Evolutionary conservation across 2,113 vertebrate species (phyloP).

Genomic region (Todiramphus saurophagus): DNA sequence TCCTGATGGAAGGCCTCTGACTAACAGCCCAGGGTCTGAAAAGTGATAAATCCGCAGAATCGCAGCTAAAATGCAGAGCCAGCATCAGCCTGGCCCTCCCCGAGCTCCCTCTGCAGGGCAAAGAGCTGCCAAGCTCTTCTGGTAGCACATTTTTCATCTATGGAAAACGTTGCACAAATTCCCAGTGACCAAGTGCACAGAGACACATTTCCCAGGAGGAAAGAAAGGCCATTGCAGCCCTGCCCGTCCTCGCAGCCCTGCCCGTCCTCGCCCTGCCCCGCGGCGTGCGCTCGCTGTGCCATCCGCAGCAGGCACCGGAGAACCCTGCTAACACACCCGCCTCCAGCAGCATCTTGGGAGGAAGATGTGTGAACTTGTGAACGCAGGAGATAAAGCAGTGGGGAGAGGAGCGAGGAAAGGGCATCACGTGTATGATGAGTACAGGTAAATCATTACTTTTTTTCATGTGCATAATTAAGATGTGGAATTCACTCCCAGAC

Average conservation of each 20-base stretch:
- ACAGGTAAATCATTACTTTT: neutral
- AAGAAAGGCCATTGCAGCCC: neutral
- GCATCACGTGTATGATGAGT: neutral
- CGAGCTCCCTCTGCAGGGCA: constrained; percentile 16
- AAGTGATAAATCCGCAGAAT: neutral
- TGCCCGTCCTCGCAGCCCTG: neutral
- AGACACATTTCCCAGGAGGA: neutral
- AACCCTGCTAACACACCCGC: neutral
- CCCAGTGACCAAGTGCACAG: neutral
- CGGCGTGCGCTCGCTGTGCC: fast-evolving
- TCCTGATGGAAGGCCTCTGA: neutral
- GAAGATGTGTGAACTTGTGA: neutral
- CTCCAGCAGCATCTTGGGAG: neutral
- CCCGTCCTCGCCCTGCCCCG: too few relatives aligned
- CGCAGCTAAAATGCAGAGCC: neutral
- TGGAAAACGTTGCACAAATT: neutral
- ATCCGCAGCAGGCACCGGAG: neutral
- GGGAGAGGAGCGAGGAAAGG: neutral
- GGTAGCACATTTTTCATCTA: fast-evolving
- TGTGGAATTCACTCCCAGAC: neutral
- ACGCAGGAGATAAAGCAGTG: fast-evolving
- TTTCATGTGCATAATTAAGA: neutral
- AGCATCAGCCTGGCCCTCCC: neutral
- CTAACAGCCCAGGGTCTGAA: neutral
- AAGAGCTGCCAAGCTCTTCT: neutral